These are phyloP conservation scores for Podarcis cretensis DNA, from an alignment of 2,113 vertebrate genomes.

Conservation along the genomic window DNA sequence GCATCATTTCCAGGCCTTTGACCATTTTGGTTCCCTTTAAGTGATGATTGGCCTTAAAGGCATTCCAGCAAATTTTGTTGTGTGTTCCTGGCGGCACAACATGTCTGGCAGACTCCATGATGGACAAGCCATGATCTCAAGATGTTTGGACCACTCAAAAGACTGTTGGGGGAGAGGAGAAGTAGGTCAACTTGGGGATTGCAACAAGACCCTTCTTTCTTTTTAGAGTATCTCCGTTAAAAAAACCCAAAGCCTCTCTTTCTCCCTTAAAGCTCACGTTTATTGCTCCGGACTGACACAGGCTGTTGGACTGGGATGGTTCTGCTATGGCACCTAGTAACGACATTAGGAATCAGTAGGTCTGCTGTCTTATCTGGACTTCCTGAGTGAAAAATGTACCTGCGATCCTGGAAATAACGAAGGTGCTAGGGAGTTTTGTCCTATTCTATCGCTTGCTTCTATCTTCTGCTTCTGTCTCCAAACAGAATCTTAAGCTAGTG, in stretches of 20 bases:
- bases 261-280: not conserved
- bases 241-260: not conserved
- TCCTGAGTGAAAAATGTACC: not conserved
- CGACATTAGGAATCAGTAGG: not conserved
- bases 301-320: not conserved
- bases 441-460: too few relatives aligned
- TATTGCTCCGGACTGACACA: not conserved
- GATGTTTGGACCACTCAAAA: not conserved
- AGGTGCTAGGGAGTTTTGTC: not conserved
- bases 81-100: not conserved
- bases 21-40: not conserved
- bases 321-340: slow-evolving; percentile 1
- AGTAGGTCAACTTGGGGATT: not conserved
- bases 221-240: not conserved
- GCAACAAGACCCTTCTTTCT: not conserved
- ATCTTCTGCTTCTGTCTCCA: too few relatives aligned
- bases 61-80: not conserved
- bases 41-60: not conserved
- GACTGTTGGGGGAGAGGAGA: not conserved
- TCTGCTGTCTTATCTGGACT: not conserved
- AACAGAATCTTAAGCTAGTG: not conserved
- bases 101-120: not conserved
- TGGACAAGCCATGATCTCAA: not conserved
- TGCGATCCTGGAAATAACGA: not conserved
- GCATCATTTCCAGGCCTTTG: too few relatives aligned